A percentile compares a stretch with the other conserved stretches of the same genome.
phyloP scores from a whole-genome alignment of 2,113 vertebrate genomes.

The Misgurnus mizolepis region DNA sequence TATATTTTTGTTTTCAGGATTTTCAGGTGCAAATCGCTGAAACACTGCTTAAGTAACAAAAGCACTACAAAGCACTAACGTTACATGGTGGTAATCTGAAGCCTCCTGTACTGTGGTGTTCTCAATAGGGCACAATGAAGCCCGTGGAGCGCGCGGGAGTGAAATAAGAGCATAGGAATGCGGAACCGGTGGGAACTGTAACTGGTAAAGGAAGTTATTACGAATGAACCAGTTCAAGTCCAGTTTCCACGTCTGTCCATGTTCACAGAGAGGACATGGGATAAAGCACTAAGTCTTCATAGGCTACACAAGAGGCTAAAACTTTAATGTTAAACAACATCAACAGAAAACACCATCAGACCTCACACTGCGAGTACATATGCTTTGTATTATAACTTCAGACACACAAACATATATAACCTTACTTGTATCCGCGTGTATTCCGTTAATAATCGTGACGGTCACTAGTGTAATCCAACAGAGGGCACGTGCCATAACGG shows the following conservation, averaged over 20 bases:
- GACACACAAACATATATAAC: constrained; percentile 11
- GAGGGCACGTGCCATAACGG: constrained; percentile 58
- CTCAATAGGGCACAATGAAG: constrained; percentile 42
- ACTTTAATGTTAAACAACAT: not conserved
- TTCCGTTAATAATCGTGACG: constrained; percentile 57
- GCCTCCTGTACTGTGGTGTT: constrained; percentile 13
- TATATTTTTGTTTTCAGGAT: not conserved
- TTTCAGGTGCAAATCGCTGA: not conserved
- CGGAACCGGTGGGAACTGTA: constrained; percentile 78
- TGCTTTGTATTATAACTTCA: not conserved
- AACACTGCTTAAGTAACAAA: not conserved
- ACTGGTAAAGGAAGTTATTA: constrained; percentile 72
- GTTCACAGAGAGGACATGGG: constrained; percentile 42
- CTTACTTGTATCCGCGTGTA: constrained; percentile 73
- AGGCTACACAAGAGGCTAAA: not conserved
- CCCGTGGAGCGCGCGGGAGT: constrained; percentile 62
- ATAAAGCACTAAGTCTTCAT: not conserved
- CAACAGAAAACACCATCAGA: not conserved
- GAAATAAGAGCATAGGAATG: constrained; percentile 78
- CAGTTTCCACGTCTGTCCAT: constrained; percentile 48
- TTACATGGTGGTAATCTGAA: constrained; percentile 14
- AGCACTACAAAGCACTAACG: not conserved
- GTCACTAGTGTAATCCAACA: constrained; percentile 67
- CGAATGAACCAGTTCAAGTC: constrained; percentile 59
- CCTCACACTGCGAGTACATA: not conserved